Percentiles rank a stretch among this genome's conserved stretches.
Evolutionary conservation across 2,113 vertebrate species (phyloP).

Genomic region (Sminthopsis crassicaudata): DNA sequence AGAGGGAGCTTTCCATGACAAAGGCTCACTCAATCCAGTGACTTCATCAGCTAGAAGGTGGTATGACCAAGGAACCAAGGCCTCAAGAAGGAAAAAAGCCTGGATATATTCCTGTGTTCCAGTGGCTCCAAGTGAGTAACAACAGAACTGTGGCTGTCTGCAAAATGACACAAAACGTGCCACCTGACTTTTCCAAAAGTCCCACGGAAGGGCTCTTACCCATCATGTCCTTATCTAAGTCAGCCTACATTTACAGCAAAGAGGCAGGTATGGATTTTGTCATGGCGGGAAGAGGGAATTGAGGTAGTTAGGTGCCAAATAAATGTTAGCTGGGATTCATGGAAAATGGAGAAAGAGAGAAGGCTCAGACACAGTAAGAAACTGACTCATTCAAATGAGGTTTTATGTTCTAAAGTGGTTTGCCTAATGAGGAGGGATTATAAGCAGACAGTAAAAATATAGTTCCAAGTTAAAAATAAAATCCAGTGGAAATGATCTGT

Average conservation of each 20-base stretch:
- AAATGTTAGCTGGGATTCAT: neutral
- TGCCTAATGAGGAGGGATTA: slow-evolving; percentile 1
- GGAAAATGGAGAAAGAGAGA: neutral
- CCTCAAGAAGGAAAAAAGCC: neutral
- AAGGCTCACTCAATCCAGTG: neutral
- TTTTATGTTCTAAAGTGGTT: slow-evolving; percentile 7
- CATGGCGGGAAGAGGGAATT: neutral
- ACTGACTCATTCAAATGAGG: slow-evolving; percentile 1
- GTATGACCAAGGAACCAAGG: neutral
- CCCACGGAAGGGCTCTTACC: neutral
- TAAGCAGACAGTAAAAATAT: slow-evolving; percentile 4
- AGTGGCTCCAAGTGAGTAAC: neutral
- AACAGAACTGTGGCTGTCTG: neutral
- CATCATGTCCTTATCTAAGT: neutral
- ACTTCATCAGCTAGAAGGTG: neutral
- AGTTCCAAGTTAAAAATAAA: slow-evolving; percentile 7
- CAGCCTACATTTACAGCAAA: neutral
- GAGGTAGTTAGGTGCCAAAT: neutral
- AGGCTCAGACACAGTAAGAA: neutral
- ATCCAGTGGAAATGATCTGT: neutral
- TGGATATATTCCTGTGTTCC: neutral
- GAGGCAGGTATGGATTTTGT: neutral
- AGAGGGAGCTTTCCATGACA: neutral
- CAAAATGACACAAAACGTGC: neutral
- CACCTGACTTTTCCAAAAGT: neutral